phyloP scores from a whole-genome alignment of 2,888 invertebrate species.

The Halocaridina rubra region DNA sequence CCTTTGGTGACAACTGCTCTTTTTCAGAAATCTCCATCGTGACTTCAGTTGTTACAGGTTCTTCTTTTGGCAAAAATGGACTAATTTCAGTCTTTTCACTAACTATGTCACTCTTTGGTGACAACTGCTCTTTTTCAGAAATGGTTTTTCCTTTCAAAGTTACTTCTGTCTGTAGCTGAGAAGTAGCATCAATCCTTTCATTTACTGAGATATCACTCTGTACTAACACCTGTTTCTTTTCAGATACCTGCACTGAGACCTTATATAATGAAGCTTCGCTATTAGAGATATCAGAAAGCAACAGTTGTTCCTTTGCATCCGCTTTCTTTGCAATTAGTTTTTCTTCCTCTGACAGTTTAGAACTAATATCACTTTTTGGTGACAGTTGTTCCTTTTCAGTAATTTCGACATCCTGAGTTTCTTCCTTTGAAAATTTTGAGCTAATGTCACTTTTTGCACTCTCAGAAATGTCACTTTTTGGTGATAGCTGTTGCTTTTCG shows the following conservation, averaged over 20 bases:
- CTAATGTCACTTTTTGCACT: slow-evolving; percentile 24
- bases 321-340: too few relatives aligned
- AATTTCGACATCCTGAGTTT: background rate
- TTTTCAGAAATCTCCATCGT: background rate
- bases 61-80: background rate
- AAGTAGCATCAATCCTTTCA: background rate
- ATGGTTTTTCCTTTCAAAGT: background rate
- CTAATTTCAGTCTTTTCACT: background rate
- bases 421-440: background rate
- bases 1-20: background rate
- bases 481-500: slow-evolving; percentile 27
- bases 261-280: background rate
- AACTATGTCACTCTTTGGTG: slow-evolving; percentile 21
- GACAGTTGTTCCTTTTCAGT: slow-evolving; percentile 1
- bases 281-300: too few relatives aligned
- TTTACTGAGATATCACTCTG: background rate
- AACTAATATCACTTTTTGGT: background rate
- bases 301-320: too few relatives aligned
- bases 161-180: background rate
- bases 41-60: background rate
- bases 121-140: slow-evolving; percentile 10
- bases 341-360: background rate
- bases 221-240: background rate
- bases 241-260: background rate
- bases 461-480: slow-evolving; percentile 34